Base-by-base conservation (phyloP, 2,888 invertebrate species). In the Cantharis nigra region DNA sequence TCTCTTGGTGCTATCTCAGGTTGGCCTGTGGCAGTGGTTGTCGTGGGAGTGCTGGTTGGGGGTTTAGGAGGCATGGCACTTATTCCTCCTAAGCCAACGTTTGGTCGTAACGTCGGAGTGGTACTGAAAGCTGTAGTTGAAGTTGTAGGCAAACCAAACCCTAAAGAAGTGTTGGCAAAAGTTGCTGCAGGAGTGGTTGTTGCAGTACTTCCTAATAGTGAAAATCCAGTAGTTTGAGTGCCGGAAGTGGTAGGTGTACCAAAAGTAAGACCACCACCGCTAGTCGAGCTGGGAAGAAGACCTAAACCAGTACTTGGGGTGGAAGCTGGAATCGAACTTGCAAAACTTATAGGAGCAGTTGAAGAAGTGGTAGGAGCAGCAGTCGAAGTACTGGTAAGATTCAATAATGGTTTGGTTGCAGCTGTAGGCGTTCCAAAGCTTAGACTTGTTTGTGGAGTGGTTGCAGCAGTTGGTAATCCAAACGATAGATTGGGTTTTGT, bases 71-170 rank as follows among this genome's bases (percentile, higher is more conserved):
- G 87, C 2, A 89, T 87, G 9, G 91, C 89, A 69, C 93, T 91
- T 16, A 93, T 89, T 2, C 95, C 94, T 13, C 95, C 95, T 18
- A 95, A 89, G 7, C 95, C 95, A 33, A 92, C 87, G 79, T 78
- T 74, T 70, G 90, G 90, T 3, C 91, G 85, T 23, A 90, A 86
- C 0, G 86, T 67, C 67, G 80, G 70, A 65, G 81, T 78, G 26
- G 80, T 75, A 14, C 69, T 63, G 49, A 67, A 33, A n/a, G 86
- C 69, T 72, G 80, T 71, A 69, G 81, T 76, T 11, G 82, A 18
- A 26, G 69, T 28, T 14, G 30, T 0, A 14, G 71, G 28, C n/a
- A 71, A 20, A 49, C 62, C 49, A 14, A 7, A 20, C 10, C 71
- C 71, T 62, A 62, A 71, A 20, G 77, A 71, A 72, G 74, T 20